phyloP scores from a whole-genome alignment of 2,113 vertebrate species.

The Gallinago jamesoni region DNA sequence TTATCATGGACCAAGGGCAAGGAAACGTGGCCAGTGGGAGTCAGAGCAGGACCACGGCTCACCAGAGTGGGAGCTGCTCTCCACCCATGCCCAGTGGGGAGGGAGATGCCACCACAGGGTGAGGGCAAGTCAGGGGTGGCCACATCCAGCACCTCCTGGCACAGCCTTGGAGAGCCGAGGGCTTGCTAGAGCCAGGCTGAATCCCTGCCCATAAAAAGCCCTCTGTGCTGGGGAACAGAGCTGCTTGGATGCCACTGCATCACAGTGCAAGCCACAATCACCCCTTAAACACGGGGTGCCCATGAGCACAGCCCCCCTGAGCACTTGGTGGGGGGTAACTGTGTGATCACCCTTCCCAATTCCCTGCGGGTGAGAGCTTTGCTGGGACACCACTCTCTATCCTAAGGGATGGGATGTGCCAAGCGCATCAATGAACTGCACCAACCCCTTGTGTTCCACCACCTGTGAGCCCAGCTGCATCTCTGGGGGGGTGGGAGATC shows the following conservation, averaged over 20 bases:
- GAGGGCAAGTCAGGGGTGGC: accelerated
- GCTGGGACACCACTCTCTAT: accelerated
- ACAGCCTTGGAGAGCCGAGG: not conserved
- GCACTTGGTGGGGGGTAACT: not conserved
- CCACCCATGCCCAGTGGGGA: accelerated
- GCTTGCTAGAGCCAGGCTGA: not conserved
- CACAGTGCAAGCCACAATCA: not conserved
- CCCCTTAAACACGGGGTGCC: not conserved
- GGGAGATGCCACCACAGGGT: accelerated
- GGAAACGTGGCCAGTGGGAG: not conserved
- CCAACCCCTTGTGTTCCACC: accelerated
- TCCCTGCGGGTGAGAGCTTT: not conserved
- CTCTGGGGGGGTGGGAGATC: no score
- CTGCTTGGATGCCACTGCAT: accelerated
- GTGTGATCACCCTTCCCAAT: not conserved
- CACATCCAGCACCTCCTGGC: not conserved
- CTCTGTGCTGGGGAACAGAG: accelerated
- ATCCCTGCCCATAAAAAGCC: not conserved
- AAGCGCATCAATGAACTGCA: accelerated
- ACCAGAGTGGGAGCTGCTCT: not conserved
- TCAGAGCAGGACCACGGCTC: not conserved
- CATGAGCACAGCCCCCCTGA: accelerated
- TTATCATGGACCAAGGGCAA: accelerated
- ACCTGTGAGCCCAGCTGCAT: accelerated
- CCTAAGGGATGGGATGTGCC: not conserved